Evolutionary conservation across 2,113 vertebrate genomes (phyloP).

Genomic region (Perognathus longimembris): DNA sequence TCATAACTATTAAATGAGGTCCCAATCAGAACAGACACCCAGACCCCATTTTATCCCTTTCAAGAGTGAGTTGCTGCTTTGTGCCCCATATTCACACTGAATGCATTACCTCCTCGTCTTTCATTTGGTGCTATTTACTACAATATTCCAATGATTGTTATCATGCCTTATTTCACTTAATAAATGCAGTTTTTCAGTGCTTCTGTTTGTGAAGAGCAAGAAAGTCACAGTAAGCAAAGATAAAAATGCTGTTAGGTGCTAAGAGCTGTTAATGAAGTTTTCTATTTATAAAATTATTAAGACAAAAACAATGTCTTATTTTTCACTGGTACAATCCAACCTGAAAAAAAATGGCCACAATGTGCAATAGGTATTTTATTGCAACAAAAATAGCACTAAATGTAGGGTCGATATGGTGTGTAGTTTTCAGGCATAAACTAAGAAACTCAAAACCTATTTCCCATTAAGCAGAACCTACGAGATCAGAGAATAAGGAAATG

Average conservation of each 20-base stretch:
- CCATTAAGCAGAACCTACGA: neutral
- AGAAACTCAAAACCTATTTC: neutral
- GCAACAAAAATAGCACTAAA: neutral
- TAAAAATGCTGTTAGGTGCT: neutral
- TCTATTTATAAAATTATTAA: neutral
- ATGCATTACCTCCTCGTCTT: too few species aligned
- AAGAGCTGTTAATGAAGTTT: neutral
- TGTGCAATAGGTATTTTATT: neutral
- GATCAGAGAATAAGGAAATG: neutral
- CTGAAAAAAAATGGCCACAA: neutral
- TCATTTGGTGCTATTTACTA: neutral
- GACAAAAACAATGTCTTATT: neutral
- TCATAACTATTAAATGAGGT: neutral
- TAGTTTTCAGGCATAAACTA: neutral
- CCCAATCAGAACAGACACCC: neutral
- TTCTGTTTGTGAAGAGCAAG: neutral
- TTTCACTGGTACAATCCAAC: too few species aligned
- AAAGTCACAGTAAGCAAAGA: neutral
- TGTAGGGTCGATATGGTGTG: too few species aligned
- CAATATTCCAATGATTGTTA: neutral
- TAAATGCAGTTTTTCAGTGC: neutral
- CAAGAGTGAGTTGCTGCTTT: too few species aligned
- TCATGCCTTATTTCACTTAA: neutral
- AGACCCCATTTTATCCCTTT: neutral
- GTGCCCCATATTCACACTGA: accelerated